These are phyloP conservation scores for Stenodema calcarata DNA, from an alignment of 2,888 invertebrate species.

Conservation along the genomic window DNA sequence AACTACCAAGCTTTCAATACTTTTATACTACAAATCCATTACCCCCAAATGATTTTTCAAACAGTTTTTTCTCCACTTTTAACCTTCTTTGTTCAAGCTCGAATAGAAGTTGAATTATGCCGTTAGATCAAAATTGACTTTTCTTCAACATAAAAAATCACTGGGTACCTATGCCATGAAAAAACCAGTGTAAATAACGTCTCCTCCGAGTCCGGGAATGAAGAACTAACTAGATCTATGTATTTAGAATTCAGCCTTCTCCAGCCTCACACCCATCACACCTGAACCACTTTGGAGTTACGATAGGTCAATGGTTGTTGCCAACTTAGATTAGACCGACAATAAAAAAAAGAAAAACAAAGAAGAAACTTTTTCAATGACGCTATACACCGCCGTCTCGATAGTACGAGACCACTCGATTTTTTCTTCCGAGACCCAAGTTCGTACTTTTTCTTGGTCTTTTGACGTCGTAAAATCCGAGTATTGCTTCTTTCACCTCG, in stretches of 20 bases:
- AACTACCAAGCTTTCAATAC: too few relatives aligned
- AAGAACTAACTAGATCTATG: not conserved
- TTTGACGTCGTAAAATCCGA: not conserved
- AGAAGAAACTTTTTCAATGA: slow-evolving; percentile 19
- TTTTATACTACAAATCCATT: too few relatives aligned
- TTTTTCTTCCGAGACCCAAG: not conserved
- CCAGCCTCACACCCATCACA: not conserved
- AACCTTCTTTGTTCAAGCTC: too few relatives aligned
- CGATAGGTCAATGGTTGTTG: slow-evolving; percentile 4
- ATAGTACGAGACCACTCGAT: not conserved
- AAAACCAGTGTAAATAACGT: too few relatives aligned
- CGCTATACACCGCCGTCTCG: not conserved
- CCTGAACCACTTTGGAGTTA: not conserved
- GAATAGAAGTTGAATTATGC: too few relatives aligned
- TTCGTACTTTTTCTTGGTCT: not conserved
- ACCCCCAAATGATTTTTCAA: too few relatives aligned
- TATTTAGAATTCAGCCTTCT: not conserved
- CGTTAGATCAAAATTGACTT: too few relatives aligned
- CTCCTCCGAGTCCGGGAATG: not conserved
- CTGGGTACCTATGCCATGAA: too few relatives aligned
- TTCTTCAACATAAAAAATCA: too few relatives aligned
- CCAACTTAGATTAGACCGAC: slow-evolving; percentile 9
- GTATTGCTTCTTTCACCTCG: not conserved
- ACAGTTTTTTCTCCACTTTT: too few relatives aligned
- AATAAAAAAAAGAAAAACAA: not conserved